Evolutionary conservation across 2,797 vertebrate genomes (phyloP), one percentile per base, ranked within the genome.

Genomic region (Lagorchestes hirsutus): DNA sequence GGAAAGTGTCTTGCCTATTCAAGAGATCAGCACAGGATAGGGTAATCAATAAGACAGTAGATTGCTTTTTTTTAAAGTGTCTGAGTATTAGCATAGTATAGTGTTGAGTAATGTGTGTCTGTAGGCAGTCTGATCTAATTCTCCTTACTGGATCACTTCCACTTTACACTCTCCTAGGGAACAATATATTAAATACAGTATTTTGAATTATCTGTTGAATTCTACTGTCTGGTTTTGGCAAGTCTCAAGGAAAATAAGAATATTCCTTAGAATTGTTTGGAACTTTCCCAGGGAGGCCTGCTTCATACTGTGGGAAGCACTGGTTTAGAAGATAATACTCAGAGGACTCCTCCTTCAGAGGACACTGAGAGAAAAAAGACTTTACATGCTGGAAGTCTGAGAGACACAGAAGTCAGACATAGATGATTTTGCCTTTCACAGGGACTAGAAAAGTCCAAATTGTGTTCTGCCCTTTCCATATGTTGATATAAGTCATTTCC

Each of bases 161-260:
- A 96, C 92, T 96, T 95, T 96, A 96, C 93, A 96, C 94, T 97
- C 97, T 98, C 97, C 56, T 74, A 90, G 96, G 97, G 97, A 97
- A 97, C 97, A 97, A 97, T 98, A 96, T 97, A 98, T 97, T 97
- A 97, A 98, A 94, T 97, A 95, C 96, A 97, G 97, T 97, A 97
- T 98, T 97, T 97, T 96, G 97, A 97, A 96, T 95, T 96, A 96
- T 91, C 96, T 97, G 96, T 98, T 98, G 98, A 98, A 97, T 98
- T 97, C 96, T 97, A 96, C 97, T 97, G 98, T 98, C 97, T 97
- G 96, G 96, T 97, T 97, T 97, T 97, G 98, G 98, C 98, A 98
- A 97, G 97, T 97, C 91, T 52, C 94, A 95, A 95, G 97, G 97
- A 96, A 96, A 97, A 97, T 97, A 87, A 95, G 95, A 92, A 94